Base-by-base conservation (phyloP, 2,113 vertebrate genomes). In the Papio anubis region DNA sequence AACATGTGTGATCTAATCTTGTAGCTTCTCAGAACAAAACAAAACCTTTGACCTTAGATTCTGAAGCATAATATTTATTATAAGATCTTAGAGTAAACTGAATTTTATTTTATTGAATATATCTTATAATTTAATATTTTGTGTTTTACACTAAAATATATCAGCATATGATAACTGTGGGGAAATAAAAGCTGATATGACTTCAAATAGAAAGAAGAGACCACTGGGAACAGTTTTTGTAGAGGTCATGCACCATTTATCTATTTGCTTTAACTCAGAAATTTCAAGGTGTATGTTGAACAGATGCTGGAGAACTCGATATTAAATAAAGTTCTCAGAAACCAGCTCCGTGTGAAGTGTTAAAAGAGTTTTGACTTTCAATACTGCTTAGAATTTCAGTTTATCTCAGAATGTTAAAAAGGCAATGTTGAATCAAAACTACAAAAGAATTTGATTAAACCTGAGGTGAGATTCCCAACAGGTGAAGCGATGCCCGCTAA, bases 281-380 rank as follows among this genome's bases (percentile, higher is more conserved):
- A 64, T 93, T 93, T 75, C 79, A 86, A 91, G 35, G 18, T 95
- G 95, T 96, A 86, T 92, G 93, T 96, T 93, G 21, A 83, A 79
- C 55, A 96, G n/a, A 95, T 93, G 61, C 55, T 92, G 12, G 13
- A 88, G 50, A 10, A 86, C 38, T 55, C 43, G 4, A 50, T 94
- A 90, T 96, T 95, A 75, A 90, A 80, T 95, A 72, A 95, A 90
- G 35, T 45, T 43, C 30, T 85, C 59, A 75, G 38, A 94, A 95
- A 93, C 85, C 30, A 93, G 3, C 17, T 94, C 21, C 7, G 20
- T 95, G 72, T 82, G 43, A 91, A 68, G 2, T 81, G 21, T 93
- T 97, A 59, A 87, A 89, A 82, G 30, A 21, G 17, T 88, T 95
- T 96, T 94, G 88, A 84, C 68, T 97, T 87, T 92, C 80, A 90